These are phyloP conservation scores for Antheraea mylitta DNA, from an alignment of 1,140 invertebrate genomes.

Conservation along the genomic window DNA sequence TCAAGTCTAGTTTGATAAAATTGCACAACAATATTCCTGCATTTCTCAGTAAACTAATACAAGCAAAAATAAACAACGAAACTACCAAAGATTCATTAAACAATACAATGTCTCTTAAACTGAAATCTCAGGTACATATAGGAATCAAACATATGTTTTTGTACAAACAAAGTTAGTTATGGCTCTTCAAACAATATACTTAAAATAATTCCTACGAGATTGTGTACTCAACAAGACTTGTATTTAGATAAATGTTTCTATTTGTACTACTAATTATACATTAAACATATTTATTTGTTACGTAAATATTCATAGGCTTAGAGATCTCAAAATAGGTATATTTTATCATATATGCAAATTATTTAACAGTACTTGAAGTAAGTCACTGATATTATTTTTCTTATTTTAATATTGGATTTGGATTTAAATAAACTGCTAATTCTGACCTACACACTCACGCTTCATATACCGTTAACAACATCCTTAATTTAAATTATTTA, in stretches of 20 bases:
- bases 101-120: no score
- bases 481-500: no score
- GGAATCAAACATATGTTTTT: not conserved
- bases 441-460: no score
- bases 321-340: not conserved
- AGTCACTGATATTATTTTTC: no score
- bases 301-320: not conserved
- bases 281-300: not conserved
- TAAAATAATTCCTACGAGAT: not conserved
- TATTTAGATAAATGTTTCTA: conserved; percentile 2
- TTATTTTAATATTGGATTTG: no score
- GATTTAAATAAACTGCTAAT: no score
- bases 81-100: no score
- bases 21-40: no score
- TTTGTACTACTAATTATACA: not conserved
- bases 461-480: no score
- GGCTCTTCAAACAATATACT: not conserved
- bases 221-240: not conserved
- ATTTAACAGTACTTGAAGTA: not conserved
- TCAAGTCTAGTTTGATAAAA: no score
- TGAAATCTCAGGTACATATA: not conserved
- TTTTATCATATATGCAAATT: not conserved
- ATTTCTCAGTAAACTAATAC: no score
- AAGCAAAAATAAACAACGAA: no score
- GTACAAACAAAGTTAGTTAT: not conserved